Evolutionary conservation across 2,888 invertebrate species (phyloP), one percentile per base, ranked within the genome.

Genomic region (Drosophila mulleri): DNA sequence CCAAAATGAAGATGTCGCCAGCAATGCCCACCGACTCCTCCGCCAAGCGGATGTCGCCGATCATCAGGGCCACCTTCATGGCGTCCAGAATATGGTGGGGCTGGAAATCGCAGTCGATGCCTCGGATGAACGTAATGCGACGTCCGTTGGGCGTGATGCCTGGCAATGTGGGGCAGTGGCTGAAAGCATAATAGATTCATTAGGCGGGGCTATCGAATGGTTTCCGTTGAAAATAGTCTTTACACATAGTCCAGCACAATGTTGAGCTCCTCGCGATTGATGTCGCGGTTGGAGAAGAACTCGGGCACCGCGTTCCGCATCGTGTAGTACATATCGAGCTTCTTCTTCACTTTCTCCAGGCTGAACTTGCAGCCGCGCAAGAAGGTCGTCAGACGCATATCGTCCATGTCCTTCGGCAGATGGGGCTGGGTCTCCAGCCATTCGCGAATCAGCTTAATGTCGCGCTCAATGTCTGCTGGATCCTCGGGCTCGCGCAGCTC

Each of bases 311-410:
- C 96, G 7, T 96, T 94, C 26, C 97, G 94, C 96, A 97, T 96
- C 12, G 97, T 97, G 92, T 97, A 97, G 93, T 97, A 97, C 96
- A 97, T 96, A 92, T 97, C 97, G 90, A 97, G 93, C 93, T 97
- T 97, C 90, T 95, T 95, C 93, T 97, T 97, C 92, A 96, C 95
- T 93, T 96, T 96, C 93, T 97, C 97, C 91, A 97, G 91, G 61
- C 97, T 97, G 93, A 97, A 97, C 93, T 97, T 97, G 93, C 96
- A 96, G 32, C 97, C 97, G 16, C 97, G 95, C 72, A 97, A 94
- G 93, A 97, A 97, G 63, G 96, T 96, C 94, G 96, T 95, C 77
- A 97, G 93, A 67, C 96, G 95, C 82, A 94, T 94, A 92, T 97
- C 97, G 93, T 97, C 95, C 93, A 96, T 94, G 80, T 95, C 94